Base-by-base conservation (phyloP, 2,113 vertebrate genomes). In the Salvelinus alpinus region DNA sequence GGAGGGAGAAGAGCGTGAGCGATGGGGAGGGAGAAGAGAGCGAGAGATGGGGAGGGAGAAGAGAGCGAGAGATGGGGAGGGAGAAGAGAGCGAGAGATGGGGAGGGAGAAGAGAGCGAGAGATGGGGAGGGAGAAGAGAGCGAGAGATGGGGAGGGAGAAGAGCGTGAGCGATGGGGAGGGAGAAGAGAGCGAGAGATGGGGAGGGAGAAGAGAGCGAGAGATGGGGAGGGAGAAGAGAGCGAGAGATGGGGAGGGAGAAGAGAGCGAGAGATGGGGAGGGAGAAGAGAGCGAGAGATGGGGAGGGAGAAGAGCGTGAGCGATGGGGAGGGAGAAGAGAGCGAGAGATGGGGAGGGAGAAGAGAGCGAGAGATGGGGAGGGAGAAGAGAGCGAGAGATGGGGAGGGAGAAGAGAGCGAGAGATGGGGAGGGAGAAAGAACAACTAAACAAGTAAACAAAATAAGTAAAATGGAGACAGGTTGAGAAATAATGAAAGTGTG, bases 401-500 rank as follows among this genome's bases (percentile, higher is more conserved):
- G 34, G 47, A 27, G 34, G 71, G 25, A 18, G 31, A 60, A 22
- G 34, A 74, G n/a, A 48, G 38, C 1, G 34, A 34, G 34, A 34
- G 31, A 34, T 34, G 64, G 51, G 3, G 12, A 16, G 73, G 29
- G 12, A 60, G 13, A 38, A 54, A 71, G 38, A 27, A 48, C 13
- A 22, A 14, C 18, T 8, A n/a, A 1, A 9, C 1, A 6, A 38
- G 18, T 12, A 38, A 25, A 9, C 20, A 29, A 62, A 24, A 80
- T 70, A 70, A 48, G 34, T 59, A 72, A 20, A 25, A 62, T 18
- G 27, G 27, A 66, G 4, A 54, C 29, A 67, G 22, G 22, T 34
- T 27, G 9, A 73, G 70, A 62, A 60, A 76, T 78, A 14, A 1
- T 66, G 51, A 71, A 57, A 47, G 71, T 14, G n/a, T 60, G 38